Evolutionary conservation across 2,888 invertebrate species (phyloP).

Genomic region (Lamellibrachia satsuma): DNA sequence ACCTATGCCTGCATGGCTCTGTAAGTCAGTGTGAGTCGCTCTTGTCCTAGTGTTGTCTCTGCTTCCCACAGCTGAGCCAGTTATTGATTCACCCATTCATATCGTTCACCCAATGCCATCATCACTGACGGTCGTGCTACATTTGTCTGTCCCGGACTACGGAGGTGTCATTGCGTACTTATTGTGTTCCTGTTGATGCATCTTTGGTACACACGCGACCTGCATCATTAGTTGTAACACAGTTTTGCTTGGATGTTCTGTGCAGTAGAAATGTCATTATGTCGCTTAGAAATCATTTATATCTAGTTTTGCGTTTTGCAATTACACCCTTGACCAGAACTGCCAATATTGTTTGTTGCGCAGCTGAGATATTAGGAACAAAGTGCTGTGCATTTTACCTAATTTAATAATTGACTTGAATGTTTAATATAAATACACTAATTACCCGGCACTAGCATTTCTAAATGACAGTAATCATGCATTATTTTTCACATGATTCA

Average conservation of each 20-base stretch:
- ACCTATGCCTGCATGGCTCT: not conserved
- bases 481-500: not conserved
- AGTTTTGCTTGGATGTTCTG: not conserved
- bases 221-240: not conserved
- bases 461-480: not conserved
- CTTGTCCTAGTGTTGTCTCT: not conserved
- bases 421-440: not conserved
- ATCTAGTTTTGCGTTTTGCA: not conserved
- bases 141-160: not conserved
- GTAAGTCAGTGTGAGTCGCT: not conserved
- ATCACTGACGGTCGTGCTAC: not conserved
- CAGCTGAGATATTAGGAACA: not conserved
- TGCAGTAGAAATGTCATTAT: not conserved
- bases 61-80: not conserved
- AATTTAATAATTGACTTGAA: not conserved
- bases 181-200: not conserved
- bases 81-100: conserved; percentile 13
- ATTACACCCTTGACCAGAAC: not conserved
- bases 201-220: not conserved
- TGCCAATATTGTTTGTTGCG: not conserved
- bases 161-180: not conserved
- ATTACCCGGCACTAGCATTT: not conserved
- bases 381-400: not conserved
- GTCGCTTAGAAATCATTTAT: not conserved
- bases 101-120: not conserved